Base-by-base conservation (phyloP, 2,797 vertebrate species). In the Arrhamphus sclerolepis region DNA sequence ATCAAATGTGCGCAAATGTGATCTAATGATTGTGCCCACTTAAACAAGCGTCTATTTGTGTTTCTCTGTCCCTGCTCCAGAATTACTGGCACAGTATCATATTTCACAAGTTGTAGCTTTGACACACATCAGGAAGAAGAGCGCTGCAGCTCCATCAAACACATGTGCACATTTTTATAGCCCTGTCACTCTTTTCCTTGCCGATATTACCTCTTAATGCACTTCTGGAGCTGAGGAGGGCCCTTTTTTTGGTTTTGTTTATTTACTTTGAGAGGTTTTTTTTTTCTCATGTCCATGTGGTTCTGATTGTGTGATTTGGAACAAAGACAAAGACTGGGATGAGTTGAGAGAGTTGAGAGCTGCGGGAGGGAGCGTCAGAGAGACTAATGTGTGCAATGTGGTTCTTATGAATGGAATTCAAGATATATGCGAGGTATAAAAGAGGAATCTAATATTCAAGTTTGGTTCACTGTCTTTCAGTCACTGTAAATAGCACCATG, bases 231-330 rank as follows among this genome's bases (percentile, higher is more conserved):
- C 54, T 0, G 9, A 66, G 44, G 60, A 38, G 49, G 14, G 10
- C 49, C 49, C 59, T 63, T 62, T 77, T 74, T 43, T 43, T 44
- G 11, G 19, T 38, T 20, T 60, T 85, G 79, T 82, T 89, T 89
- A 81, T 88, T 87, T 87, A 74, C 78, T 73, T 38, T 31, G 51
- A 63, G 62, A 72, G 68, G 75, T 75, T 85, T 88, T 67, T 80
- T 68, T 76, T 75, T 86, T 88, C 67, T 80, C 70, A 47, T 40
- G 19, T 74, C 82, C 84, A 88, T 90, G 81, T 89, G 89, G 74
- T 88, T 90, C 72, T 75, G 76, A 83, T 89, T 88, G 81, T 84
- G 75, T 57, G 70, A 86, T 63, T 46, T 85, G 77, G 83, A 84
- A 43, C 19, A 1, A 63, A 47, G 83, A 81, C 75, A 83, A 77